These are phyloP conservation scores for Aleiodes testaceus DNA, from an alignment of 2,888 invertebrate species.

Conservation along the genomic window DNA sequence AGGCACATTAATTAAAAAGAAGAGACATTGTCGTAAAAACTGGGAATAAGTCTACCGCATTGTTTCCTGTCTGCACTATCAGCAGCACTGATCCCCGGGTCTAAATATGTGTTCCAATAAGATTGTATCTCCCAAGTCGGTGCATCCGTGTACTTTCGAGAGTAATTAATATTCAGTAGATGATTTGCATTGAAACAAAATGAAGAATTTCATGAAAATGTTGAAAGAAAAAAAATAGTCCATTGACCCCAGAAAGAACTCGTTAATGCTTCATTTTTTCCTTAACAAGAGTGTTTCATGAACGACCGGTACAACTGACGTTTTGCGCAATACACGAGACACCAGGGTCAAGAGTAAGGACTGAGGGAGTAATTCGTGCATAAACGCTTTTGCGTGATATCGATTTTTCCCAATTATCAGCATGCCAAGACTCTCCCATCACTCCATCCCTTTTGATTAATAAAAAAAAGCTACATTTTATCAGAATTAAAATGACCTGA, in stretches of 20 bases:
- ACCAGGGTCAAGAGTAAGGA: slow-evolving; percentile 48
- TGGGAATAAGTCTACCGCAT: slow-evolving; percentile 11
- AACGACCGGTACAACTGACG: slow-evolving; percentile 49
- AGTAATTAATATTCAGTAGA: slow-evolving; percentile 64
- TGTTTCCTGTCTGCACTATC: slow-evolving; percentile 31
- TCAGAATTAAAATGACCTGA: too few relatives aligned
- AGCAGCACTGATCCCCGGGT: slow-evolving; percentile 14
- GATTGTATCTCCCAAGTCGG: slow-evolving; percentile 50
- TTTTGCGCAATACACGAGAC: slow-evolving; percentile 26
- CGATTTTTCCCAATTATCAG: slow-evolving; percentile 11
- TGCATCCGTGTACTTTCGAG: slow-evolving; percentile 55
- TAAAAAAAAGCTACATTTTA: slow-evolving; percentile 10
- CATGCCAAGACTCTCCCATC: slow-evolving; percentile 15
- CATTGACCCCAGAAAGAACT: slow-evolving; percentile 39
- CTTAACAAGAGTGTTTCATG: slow-evolving; percentile 42
- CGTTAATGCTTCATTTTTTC: slow-evolving; percentile 49
- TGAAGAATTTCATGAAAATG: background rate
- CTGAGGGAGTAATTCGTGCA: slow-evolving; percentile 1
- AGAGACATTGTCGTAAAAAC: too few relatives aligned
- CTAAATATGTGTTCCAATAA: slow-evolving; percentile 58
- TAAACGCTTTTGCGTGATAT: slow-evolving; percentile 7
- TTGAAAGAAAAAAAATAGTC: slow-evolving; percentile 7
- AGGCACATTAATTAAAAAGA: too few relatives aligned
- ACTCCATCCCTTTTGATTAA: background rate
- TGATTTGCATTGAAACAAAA: slow-evolving; percentile 61